Evolutionary conservation across 2,797 vertebrate genomes (phyloP).

Genomic region (Xiphorhynchus erythropygius): DNA sequence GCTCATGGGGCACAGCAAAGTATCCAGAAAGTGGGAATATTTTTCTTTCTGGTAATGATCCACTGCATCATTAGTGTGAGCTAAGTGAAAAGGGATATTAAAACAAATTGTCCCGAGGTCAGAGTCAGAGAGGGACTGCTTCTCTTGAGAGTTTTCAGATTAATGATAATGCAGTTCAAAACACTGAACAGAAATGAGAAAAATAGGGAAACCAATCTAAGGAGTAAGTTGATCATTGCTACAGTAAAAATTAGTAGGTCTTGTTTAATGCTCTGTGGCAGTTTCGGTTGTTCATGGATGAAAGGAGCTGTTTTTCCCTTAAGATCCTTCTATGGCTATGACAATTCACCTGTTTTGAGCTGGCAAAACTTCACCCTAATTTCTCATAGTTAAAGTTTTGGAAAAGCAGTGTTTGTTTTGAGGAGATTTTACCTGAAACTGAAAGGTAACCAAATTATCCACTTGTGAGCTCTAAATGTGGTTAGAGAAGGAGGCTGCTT

Average conservation of each 20-base stretch:
- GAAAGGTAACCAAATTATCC: neutral
- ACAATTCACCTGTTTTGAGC: neutral
- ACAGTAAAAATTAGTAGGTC: neutral
- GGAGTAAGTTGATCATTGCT: neutral
- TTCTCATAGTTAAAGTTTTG: neutral
- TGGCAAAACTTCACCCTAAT: neutral
- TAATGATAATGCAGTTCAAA: neutral
- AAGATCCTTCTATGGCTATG: neutral
- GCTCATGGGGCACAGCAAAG: neutral
- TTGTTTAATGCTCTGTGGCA: neutral
- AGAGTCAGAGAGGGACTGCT: neutral
- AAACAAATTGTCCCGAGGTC: neutral
- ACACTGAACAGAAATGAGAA: neutral
- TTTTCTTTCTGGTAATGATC: neutral
- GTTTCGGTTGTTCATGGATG: neutral
- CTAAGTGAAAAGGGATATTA: neutral
- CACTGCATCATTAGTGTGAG: neutral
- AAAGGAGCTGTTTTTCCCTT: neutral
- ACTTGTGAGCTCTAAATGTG: neutral
- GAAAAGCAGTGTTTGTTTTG: neutral
- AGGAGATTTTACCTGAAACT: neutral
- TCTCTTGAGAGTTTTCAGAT: neutral
- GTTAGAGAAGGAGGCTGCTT: neutral
- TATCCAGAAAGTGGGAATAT: neutral
- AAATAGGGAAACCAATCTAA: neutral